Conservation (phyloP, 2,113 vertebrate species). For the Zosterops pallidus region DNA sequence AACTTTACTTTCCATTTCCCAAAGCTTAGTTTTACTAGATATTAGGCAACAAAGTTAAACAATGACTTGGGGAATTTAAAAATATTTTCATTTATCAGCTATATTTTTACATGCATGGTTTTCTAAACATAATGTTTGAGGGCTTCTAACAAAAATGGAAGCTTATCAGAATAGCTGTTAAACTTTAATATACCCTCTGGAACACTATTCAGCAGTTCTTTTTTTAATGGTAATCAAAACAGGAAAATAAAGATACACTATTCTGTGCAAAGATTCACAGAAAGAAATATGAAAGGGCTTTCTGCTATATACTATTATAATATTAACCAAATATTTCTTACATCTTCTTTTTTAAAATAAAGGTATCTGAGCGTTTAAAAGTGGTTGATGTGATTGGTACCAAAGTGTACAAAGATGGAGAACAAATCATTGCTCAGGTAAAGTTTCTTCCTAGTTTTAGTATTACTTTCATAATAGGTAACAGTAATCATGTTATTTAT, state of each 20-base stretch:
- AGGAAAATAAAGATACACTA: background rate
- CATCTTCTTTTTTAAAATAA: conserved; percentile 7
- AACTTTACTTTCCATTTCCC: background rate
- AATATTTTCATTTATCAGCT: background rate
- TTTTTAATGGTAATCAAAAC: background rate
- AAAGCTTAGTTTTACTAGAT: background rate
- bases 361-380: conserved; percentile 97
- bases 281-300: background rate
- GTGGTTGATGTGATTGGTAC: conserved; percentile 96
- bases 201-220: background rate
- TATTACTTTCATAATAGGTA: background rate
- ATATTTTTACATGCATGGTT: background rate
- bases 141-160: background rate
- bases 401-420: conserved; percentile 87
- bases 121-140: background rate
- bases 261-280: background rate
- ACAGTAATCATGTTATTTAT: background rate
- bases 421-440: conserved; percentile 99
- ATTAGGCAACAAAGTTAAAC: background rate
- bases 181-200: background rate
- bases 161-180: background rate
- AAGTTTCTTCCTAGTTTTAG: background rate
- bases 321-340: background rate
- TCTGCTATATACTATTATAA: background rate
- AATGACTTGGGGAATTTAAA: background rate